phyloP scores from a whole-genome alignment of 1,140 invertebrate genomes.

The Drosophila repleta region DNA sequence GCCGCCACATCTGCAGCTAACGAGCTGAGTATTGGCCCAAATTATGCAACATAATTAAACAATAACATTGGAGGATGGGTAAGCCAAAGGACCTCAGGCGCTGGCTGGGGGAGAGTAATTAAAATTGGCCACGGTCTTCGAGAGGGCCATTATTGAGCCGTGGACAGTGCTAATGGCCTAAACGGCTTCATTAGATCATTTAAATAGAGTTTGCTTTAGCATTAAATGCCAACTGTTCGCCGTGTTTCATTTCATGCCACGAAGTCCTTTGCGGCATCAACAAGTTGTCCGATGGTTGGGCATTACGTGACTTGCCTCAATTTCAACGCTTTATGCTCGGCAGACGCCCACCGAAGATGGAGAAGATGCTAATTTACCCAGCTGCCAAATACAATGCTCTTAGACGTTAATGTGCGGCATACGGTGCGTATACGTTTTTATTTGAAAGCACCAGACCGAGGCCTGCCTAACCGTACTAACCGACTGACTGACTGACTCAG shows the following conservation, averaged over 20 bases:
- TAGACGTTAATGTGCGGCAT: slow-evolving; percentile 32
- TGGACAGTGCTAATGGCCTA: slow-evolving; percentile 14
- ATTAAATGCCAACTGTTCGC: slow-evolving; percentile 24
- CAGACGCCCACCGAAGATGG: neutral
- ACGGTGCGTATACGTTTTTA: slow-evolving; percentile 42
- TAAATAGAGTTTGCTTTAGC: slow-evolving; percentile 32
- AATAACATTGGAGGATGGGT: slow-evolving; percentile 7
- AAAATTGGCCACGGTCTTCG: slow-evolving; percentile 23
- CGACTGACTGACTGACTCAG: neutral
- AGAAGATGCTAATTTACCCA: slow-evolving; percentile 37
- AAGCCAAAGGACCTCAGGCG: slow-evolving; percentile 30
- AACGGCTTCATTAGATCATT: slow-evolving; percentile 43
- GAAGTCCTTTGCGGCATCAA: slow-evolving; percentile 35
- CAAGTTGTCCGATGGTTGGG: slow-evolving; percentile 31
- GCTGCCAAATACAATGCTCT: slow-evolving; percentile 1
- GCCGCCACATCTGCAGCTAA: slow-evolving; percentile 37
- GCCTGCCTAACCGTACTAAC: neutral
- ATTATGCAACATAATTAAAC: slow-evolving; percentile 42
- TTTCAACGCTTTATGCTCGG: slow-evolving; percentile 30
- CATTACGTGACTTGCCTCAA: slow-evolving; percentile 49
- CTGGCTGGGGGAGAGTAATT: slow-evolving; percentile 20
- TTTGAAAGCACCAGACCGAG: slow-evolving; percentile 20
- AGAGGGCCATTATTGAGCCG: slow-evolving; percentile 28
- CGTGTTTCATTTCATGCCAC: slow-evolving; percentile 17
- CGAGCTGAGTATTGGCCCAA: slow-evolving; percentile 12